Conservation (phyloP, 2,113 vertebrate genomes). For the Anas platyrhynchos region DNA sequence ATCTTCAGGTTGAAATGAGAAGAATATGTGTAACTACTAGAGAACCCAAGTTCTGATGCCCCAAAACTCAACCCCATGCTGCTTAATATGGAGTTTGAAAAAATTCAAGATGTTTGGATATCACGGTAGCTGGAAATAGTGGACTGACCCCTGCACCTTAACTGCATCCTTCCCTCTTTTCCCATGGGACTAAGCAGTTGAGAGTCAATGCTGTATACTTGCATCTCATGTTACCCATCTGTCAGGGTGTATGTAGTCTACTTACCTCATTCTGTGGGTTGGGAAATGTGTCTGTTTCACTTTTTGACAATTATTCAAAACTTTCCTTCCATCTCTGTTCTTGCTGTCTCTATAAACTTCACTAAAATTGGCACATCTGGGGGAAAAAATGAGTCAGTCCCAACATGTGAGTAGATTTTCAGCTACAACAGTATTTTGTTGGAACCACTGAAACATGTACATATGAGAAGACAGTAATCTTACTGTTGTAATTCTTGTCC, state of each 20-base stretch:
- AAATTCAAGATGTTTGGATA: neutral
- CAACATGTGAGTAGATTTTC: neutral
- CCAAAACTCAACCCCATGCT: fast-evolving
- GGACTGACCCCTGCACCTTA: neutral
- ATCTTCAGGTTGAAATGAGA: neutral
- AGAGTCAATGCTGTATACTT: neutral
- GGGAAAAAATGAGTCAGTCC: neutral
- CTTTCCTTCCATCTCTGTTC: neutral
- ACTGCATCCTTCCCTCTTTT: neutral
- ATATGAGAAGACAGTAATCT: neutral
- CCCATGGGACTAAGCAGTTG: neutral
- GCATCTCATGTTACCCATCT: neutral
- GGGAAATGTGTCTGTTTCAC: neutral
- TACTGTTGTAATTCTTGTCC: neutral
- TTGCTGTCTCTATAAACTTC: neutral
- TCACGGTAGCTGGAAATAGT: neutral
- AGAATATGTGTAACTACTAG: neutral
- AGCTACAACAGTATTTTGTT: neutral
- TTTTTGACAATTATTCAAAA: neutral
- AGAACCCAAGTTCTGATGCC: neutral
- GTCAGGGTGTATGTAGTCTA: neutral
- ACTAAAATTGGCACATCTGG: neutral
- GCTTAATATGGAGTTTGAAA: neutral
- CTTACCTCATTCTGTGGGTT: neutral
- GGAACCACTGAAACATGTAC: neutral